Evolutionary conservation across 1,140 invertebrate genomes (phyloP), one percentile per base, ranked within the genome.

Genomic region (Drosophila busckii): DNA sequence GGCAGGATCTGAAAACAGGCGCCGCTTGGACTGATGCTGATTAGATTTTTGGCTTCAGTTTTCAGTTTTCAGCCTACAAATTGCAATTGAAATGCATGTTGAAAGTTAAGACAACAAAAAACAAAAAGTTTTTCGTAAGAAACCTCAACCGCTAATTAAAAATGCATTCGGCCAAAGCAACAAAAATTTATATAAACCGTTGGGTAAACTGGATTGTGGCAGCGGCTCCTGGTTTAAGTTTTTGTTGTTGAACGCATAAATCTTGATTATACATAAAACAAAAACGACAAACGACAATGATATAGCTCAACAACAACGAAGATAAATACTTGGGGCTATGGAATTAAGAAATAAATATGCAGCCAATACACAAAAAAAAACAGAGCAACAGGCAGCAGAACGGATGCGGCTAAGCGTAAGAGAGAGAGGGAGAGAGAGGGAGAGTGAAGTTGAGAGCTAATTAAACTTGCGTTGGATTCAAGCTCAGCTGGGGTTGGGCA

Each of bases 221-320:
- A 23, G 12, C 48, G 32, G 49, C 58, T 61, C 37, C 58, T 41
- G 49, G 35, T 55, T 54, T 34, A 17, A 4, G 9, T 7, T 41
- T 15, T 28, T 17, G 26, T 6, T 10, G 23, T 16, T 10, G 16
- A 15, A 12, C 8, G 29, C 70, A 75, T 75, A 75, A 75, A 76
- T 75, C 70, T 75, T 75, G 54, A 75, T 75, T 75, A 75, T 59
- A 55, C 58, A 26, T n/a, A n/a, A n/a, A n/a, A n/a, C n/a, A n/a
- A n/a, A 56, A 54, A 67, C 52, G 62, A 68, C 69, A 73, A 73
- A 62, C 56, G 62, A 58, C 61, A 70, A 54, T 60, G 66, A 70
- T 56, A 61, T 32, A 70, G 45, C 52, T 32, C 52, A 25, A 17
- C 59, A 29, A 49, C 15, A 40, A 61, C 23, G 28, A 75, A 59